Evolutionary conservation across 2,797 vertebrate species (phyloP), one percentile per base, ranked within the genome.

Genomic region (Sebastes flavidus): DNA sequence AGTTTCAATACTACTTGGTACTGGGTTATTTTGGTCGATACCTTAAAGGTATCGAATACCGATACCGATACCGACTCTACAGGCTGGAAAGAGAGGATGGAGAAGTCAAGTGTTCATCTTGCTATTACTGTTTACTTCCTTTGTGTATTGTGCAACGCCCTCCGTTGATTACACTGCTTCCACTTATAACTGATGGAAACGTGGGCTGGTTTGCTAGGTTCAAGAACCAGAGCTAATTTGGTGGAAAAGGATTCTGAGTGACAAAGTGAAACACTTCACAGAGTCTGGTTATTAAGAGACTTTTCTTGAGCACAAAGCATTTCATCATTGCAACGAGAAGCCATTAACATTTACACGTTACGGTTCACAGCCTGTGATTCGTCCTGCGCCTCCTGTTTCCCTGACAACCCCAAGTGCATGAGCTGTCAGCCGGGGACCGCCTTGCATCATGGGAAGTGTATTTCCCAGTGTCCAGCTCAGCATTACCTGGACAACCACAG

Each of bases 301-400:
- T 7, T 34, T n/a, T 22, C 25, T 71, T 49, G 16, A 42, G 38
- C 13, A 42, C 38, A 38, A 14, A 83, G 32, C 56, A 24, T 30
- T 83, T 77, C 5, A 49, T 81, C 32, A 36, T 4, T 55, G 36
- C 5, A 2, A 46, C 55, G 10, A 46, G 24, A 83, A 66, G 52
- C 16, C 30, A 22, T 77, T 84, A 83, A 88, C 56, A 3, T 67
- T 38, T 58, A 18, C 75, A 59, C 1, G 10, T 58, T 79, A 38
- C 2, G 7, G 2, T 89, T 70, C 83, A 62, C 93, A 99, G 98
- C 95, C 42, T 99, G 98, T 74, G 96, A 97, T 62, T 79, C 87
- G 4, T 97, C 95, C 73, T 99, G 98, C 55, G 94, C 94, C 65
- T 96, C 92, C 0, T 99, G 98, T 93, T 96, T 95, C 68, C 91